Conservation (phyloP, 2,888 invertebrate species). For the Gortyna flavago region DNA sequence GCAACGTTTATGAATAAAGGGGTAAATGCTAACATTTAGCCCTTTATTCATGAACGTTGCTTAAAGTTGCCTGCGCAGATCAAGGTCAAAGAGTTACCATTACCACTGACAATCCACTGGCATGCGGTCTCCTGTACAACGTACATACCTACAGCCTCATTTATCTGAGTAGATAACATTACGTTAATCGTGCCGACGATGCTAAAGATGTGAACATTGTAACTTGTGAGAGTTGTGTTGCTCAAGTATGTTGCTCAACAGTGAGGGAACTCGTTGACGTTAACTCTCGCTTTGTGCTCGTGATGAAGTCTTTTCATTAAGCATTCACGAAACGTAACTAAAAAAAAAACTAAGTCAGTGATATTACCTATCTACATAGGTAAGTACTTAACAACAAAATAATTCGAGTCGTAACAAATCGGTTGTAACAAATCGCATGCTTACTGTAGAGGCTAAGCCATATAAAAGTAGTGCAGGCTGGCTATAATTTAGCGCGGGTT, state of each 20-base stretch:
- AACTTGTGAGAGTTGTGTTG: constrained; percentile 29
- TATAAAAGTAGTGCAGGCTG: too few relatives aligned
- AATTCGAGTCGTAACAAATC: not conserved
- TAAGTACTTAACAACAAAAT: not conserved
- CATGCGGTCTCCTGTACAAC: not conserved
- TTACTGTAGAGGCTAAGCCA: too few relatives aligned
- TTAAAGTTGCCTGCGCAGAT: not conserved
- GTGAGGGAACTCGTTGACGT: constrained; percentile 9
- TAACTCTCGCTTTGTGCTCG: constrained; percentile 15
- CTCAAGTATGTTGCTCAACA: constrained; percentile 36
- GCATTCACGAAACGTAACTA: not conserved
- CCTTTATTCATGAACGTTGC: too few relatives aligned
- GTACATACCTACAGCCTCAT: not conserved
- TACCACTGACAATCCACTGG: not conserved
- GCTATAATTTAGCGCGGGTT: too few relatives aligned
- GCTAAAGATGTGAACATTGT: constrained; percentile 19
- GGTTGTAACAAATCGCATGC: too few relatives aligned
- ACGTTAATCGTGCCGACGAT: constrained; percentile 9
- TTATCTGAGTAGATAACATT: not conserved
- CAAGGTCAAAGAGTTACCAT: not conserved
- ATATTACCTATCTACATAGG: too few relatives aligned
- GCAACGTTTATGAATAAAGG: too few relatives aligned
- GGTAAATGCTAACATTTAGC: too few relatives aligned
- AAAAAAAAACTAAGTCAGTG: too few relatives aligned
- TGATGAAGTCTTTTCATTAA: not conserved